A percentile compares a stretch with the other conserved stretches of the same genome.
Conservation (phyloP, 2,888 invertebrate species). For the Tenthredo scrophulariae region DNA sequence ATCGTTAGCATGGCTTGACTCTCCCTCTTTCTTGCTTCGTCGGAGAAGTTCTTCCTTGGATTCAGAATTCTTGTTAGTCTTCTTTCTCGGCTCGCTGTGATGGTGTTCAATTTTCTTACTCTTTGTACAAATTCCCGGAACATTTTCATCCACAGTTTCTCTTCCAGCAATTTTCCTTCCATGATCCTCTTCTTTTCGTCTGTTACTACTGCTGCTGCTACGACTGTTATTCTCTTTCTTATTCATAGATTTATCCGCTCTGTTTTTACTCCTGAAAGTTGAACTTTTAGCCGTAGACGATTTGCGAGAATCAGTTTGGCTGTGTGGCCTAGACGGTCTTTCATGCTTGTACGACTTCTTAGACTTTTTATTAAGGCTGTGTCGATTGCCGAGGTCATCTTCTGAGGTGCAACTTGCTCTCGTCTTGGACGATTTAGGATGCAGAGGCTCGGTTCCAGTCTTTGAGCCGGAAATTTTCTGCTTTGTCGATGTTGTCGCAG, state of each 20-base stretch:
- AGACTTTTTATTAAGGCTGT: not conserved
- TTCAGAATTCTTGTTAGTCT: not conserved
- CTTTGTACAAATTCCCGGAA: not conserved
- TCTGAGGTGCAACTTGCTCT: not conserved
- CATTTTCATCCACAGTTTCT: not conserved
- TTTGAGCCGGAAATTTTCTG: not conserved
- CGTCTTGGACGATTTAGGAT: not conserved
- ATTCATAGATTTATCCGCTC: not conserved
- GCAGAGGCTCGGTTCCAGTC: too few species aligned
- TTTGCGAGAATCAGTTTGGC: not conserved
- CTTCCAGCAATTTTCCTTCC: conserved; percentile 30
- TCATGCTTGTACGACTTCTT: conserved; percentile 2
- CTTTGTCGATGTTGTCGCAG: not conserved
- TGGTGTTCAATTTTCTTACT: not conserved
- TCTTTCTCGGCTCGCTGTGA: not conserved
- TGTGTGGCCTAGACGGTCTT: not conserved
- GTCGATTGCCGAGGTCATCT: not conserved
- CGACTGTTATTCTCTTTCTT: not conserved
- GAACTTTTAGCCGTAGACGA: not conserved
- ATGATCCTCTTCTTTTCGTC: conserved; percentile 42
- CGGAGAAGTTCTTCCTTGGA: not conserved
- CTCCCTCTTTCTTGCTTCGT: not conserved
- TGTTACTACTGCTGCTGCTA: not conserved
- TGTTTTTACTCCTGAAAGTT: not conserved
- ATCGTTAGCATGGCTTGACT: not conserved